Conservation (phyloP, 2,113 vertebrate genomes). For the Microtus oregoni region DNA sequence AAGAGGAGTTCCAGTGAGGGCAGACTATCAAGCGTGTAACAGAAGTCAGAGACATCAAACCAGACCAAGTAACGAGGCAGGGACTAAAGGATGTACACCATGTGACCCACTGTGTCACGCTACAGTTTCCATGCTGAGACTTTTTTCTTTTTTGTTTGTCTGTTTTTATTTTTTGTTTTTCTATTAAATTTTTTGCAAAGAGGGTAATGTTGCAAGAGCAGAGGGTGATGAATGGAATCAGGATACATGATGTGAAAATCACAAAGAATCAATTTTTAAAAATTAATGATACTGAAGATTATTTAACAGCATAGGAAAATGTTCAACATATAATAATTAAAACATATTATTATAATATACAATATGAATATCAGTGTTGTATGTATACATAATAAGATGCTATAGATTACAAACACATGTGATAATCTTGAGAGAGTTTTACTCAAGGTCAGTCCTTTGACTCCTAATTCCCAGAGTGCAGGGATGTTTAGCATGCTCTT, state of each 20-base stretch:
- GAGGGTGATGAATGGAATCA: neutral
- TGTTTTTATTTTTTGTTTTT: neutral
- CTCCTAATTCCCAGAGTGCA: no score
- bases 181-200: neutral
- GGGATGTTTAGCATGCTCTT: neutral
- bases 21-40: no score
- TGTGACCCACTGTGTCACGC: neutral
- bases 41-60: neutral
- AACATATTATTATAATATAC: conserved; percentile 5
- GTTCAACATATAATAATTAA: neutral
- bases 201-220: neutral
- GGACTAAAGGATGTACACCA: neutral
- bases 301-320: neutral
- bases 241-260: neutral
- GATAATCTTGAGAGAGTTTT: neutral
- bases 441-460: neutral
- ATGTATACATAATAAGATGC: neutral
- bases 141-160: neutral
- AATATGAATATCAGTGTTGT: neutral
- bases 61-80: neutral
- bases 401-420: neutral
- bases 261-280: neutral
- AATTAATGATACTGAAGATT: neutral
- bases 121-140: neutral
- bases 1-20: neutral